phyloP scores from a whole-genome alignment of 2,888 invertebrate species.

The Myathropa florea region DNA sequence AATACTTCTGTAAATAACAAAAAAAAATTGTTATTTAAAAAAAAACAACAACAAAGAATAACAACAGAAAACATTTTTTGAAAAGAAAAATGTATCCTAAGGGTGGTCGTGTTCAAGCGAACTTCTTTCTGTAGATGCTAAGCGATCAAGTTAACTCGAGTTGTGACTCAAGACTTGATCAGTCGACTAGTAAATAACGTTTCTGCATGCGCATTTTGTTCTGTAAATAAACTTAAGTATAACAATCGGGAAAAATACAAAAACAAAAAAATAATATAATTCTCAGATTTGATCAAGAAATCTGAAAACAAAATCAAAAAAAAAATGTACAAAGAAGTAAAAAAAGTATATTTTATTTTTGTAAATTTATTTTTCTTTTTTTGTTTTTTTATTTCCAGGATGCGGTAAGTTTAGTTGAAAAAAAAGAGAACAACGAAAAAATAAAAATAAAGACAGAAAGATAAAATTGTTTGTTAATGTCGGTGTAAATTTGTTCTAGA shows the following conservation, averaged over 20 bases:
- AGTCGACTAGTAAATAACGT: constrained; percentile 46
- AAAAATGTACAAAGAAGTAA: constrained; percentile 38
- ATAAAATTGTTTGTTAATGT: constrained; percentile 50
- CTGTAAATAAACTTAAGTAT: constrained; percentile 57
- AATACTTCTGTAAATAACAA: constrained; percentile 44
- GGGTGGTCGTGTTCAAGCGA: not conserved
- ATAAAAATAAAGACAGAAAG: constrained; percentile 18
- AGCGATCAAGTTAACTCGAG: constrained; percentile 46
- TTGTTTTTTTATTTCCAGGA: constrained; percentile 81
- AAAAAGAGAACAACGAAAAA: constrained; percentile 44
- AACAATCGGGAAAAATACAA: constrained; percentile 10
- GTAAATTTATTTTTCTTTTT: constrained; percentile 73
- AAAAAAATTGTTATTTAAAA: constrained; percentile 7
- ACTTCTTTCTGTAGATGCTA: constrained; percentile 35
- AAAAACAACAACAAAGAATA: constrained; percentile 3
- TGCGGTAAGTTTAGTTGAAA: constrained; percentile 79
- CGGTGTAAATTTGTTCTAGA: constrained; percentile 18
- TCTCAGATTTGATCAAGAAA: not conserved
- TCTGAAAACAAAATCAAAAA: constrained; percentile 39
- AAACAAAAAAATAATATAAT: not conserved
- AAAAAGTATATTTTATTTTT: constrained; percentile 69
- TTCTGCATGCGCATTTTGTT: constrained; percentile 66
- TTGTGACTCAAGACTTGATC: constrained; percentile 41
- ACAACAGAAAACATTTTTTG: not conserved
- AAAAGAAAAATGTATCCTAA: constrained; percentile 9